Base-by-base conservation (phyloP, 2,113 vertebrate genomes). In the Thalassoma bifasciatum region DNA sequence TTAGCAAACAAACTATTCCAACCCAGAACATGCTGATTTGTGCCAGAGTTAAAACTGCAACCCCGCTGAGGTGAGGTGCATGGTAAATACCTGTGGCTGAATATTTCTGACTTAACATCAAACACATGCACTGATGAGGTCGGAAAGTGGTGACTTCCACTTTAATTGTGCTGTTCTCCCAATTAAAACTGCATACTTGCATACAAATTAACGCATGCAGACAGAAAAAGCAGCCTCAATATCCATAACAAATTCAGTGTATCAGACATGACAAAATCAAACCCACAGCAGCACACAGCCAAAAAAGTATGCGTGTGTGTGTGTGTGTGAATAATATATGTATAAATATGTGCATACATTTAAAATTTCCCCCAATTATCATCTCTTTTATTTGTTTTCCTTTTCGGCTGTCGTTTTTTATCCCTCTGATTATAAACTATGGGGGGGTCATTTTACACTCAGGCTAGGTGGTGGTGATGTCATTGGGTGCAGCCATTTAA, bases 311-410 rank as follows among this genome's bases (percentile, higher is more conserved):
- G 46, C n/a, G n/a, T n/a, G n/a, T 52, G 36, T 49, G 70, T 21
- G n/a, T 52, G 36, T 49, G 70, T 21, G n/a, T 53, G 53, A 24
- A 61, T 84, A 86, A 88, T 81, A 49, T 81, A 81, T 83, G 75
- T 75, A 88, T 88, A 82, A 81, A 89, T 84, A 89, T 88, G 86
- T 88, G 86, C 89, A 91, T 88, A 77, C 58, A 84, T 86, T 88
- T 69, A 21, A 16, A 67, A 50, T 57, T 44, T 63, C 77, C 69
- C 64, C 73, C 76, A 76, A 87, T 87, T 90, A 86, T 83, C 75
- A 77, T 82, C 66, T 50, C 57, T 88, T 87, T 91, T 71, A 76
- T 89, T 86, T 82, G 54, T 81, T 84, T 75, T 62, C 50, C 44
- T 79, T 87, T 80, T 63, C 19, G 30, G 22, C 62, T 36, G 36